Evolutionary conservation across 2,888 invertebrate genomes (phyloP), one percentile per base, ranked within the genome.

Genomic region (Aproaerema taeniolella): DNA sequence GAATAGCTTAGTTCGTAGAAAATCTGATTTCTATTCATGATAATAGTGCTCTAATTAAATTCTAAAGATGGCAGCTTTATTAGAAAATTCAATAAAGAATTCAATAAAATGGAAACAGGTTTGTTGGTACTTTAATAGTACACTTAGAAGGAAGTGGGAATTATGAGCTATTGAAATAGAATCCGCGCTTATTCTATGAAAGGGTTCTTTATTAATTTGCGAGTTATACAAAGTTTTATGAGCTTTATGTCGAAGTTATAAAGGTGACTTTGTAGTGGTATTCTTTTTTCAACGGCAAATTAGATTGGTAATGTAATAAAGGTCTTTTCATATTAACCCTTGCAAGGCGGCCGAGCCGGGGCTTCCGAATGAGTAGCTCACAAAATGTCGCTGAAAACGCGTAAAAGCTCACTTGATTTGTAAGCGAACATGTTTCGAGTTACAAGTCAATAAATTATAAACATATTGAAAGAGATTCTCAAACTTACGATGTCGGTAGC

Each of bases 361-460:
- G 52, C 52, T 58, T 58, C 56, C 58, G 50, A 65, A 46, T 52
- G 59, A 67, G 58, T 52, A 49, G 52, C 55, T 56, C 53, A 67
- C 63, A 71, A 68, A 66, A 67, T 61, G 55, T 54, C 61, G 66
- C 61, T 65, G 69, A 76, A 75, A 76, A 64, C 50, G 56, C 55
- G 63, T 63, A 61, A 67, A 66, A 58, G 61, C 61, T 55, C 46
- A 51, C 52, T 69, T 75, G 74, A 78, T 75, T 78, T 76, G 73
- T 70, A 67, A 70, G 58, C 63, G 61, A 54, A 62, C 62, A 69
- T 67, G 69, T 72, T 72, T 73, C 73, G 62, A 65, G 72, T 74
- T 75, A 71, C 76, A 63, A 52, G 56, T 62, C 61, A 67, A 77
- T 80, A 77, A 79, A 79, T 81, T 78, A 74, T 73, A 68, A 64